Base-by-base conservation (phyloP, 2,888 invertebrate genomes). In the Cryptophagus acutangulus region DNA sequence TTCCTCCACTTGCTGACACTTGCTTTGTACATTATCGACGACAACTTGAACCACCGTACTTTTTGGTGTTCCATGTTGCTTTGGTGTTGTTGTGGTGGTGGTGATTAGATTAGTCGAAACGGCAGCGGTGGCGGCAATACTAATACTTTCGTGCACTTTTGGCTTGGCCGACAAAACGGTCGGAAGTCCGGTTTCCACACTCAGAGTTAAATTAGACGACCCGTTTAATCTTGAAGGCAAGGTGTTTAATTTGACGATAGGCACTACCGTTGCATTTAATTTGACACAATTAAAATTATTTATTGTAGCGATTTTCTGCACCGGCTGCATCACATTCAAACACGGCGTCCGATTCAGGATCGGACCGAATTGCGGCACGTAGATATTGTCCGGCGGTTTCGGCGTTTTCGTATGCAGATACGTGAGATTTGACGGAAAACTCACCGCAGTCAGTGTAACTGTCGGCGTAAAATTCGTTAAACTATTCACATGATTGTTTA, bases 251-350 rank as follows among this genome's bases (percentile, higher is more conserved):
- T 69, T 70, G 36, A 70, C 69, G 57, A 70, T 66, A 62, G 71
- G 70, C 67, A 70, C 68, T 59, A 70, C 67, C 54, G 68, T 67
- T 41, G 67, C 66, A 46, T 70, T 70, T 46, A 70, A 54, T 58
- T 70, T 71, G 51, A 70, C 63, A 53, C 66, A 68, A 47, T 64
- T 67, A 52, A 67, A 66, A 50, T 64, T 65, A 51, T 67, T 67
- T 40, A 67, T 59, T 34, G 66, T 58, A 33, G 63, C 48, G 24
- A 67, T 58, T 46, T 67, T 67, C 50, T 61, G 64, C 47, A 67
- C 55, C 17, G 66, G 67, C 48, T 66, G 67, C 28, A 69, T 59
- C 40, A 67, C 62, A 50, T 66, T 67, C 40, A 68, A 55, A 51
- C 67, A 66, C 3, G 63, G 62, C 29, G 63, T 56, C 43, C 65